Percentiles rank a stretch among this genome's conserved stretches.
These are phyloP conservation scores for Isurus oxyrinchus DNA, from an alignment of 2,113 vertebrate genomes.

Conservation along the genomic window DNA sequence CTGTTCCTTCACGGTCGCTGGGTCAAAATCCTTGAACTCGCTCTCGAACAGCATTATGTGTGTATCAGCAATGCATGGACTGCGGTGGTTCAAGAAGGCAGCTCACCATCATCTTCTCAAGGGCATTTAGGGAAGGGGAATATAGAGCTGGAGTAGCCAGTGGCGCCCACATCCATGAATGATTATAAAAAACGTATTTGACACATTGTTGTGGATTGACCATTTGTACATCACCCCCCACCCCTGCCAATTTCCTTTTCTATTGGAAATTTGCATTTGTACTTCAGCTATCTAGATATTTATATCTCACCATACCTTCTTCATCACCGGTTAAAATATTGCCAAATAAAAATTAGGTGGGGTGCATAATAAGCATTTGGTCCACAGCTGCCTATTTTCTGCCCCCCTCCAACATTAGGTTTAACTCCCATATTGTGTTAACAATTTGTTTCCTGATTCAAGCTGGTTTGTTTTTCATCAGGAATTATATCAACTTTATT, in stretches of 20 bases:
- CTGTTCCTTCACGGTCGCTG: too few species aligned
- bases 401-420: neutral
- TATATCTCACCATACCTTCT: neutral
- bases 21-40: too few species aligned
- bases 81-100: too few species aligned
- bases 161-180: too few species aligned
- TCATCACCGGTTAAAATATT: neutral
- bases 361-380: neutral
- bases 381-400: neutral
- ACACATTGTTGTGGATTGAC: neutral
- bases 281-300: neutral
- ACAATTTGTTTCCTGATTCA: neutral
- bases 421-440: neutral
- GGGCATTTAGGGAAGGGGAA: too few species aligned
- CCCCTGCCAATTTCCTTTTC: neutral
- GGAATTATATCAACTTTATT: neutral
- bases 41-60: too few species aligned
- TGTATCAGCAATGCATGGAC: too few species aligned
- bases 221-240: neutral
- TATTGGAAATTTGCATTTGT: neutral
- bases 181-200: neutral
- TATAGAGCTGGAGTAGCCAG: too few species aligned
- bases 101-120: too few species aligned
- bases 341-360: neutral
- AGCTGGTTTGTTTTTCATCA: neutral